A percentile compares a stretch with the other conserved stretches of the same genome.
These are phyloP conservation scores for Neria commutata DNA, from an alignment of 2,888 invertebrate genomes.

Conservation along the genomic window DNA sequence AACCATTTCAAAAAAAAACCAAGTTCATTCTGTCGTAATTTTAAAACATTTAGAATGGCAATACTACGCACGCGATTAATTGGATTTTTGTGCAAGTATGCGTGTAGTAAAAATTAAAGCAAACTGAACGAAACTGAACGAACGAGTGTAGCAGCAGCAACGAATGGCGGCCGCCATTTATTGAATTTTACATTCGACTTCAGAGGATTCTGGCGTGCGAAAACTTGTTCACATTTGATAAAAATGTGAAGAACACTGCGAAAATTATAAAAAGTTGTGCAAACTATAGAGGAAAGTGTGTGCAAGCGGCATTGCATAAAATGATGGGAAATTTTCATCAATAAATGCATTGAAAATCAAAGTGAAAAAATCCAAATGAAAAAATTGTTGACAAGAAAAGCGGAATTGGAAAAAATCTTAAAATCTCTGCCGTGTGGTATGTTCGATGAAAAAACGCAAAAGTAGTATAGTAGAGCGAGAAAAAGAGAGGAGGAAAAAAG, in stretches of 20 bases:
- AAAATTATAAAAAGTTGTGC: conserved; percentile 26
- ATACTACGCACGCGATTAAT: no score
- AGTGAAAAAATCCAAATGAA: background rate
- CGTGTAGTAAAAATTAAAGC: no score
- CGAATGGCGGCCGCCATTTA: conserved; percentile 29
- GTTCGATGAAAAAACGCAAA: background rate
- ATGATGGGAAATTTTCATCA: background rate
- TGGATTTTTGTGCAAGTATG: no score
- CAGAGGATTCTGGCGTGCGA: conserved; percentile 33
- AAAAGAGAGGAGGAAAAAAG: background rate
- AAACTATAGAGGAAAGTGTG: conserved; percentile 17
- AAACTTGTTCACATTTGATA: conserved; percentile 45
- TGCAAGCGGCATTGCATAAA: background rate
- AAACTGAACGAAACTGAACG: conserved; percentile 24
- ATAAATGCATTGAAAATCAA: no score
- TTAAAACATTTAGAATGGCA: no score
- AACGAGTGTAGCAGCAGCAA: background rate
- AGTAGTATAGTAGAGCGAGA: background rate
- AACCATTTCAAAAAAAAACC: no score
- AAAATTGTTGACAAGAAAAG: conserved; percentile 19
- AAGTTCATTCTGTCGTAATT: no score
- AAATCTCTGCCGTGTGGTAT: background rate
- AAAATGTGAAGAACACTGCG: conserved; percentile 37
- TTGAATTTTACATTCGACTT: conserved; percentile 37
- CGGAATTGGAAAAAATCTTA: conserved; percentile 1